phyloP scores from a whole-genome alignment of 2,113 vertebrate genomes.

The Dicentrarchus labrax region DNA sequence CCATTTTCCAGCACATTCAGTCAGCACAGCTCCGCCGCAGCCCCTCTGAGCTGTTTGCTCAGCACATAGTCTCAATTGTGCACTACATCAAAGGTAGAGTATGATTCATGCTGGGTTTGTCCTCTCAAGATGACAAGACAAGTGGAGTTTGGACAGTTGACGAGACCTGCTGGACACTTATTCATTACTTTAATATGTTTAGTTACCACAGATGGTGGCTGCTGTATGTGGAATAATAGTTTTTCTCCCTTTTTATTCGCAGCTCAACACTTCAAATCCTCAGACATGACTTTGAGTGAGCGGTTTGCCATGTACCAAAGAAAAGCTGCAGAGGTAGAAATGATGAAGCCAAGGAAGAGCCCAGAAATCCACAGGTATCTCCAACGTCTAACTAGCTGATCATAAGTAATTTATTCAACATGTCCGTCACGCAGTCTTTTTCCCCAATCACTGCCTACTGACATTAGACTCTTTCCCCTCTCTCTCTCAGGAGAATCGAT shows the following conservation, averaged over 20 bases:
- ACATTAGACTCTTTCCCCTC: constrained; percentile 15
- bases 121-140: not conserved
- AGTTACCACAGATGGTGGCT: no score
- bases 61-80: constrained; percentile 98
- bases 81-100: constrained; percentile 96
- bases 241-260: constrained; percentile 45
- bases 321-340: constrained; percentile 94
- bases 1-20: constrained; percentile 97
- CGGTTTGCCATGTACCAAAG: constrained; percentile 99
- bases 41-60: constrained; percentile 95
- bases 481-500: constrained; percentile 93
- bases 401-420: rapidly evolving
- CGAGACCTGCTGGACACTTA: not conserved
- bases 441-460: not conserved
- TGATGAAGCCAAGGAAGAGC: constrained; percentile 96
- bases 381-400: rapidly evolving
- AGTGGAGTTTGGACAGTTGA: not conserved
- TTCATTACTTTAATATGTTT: not conserved
- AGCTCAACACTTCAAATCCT: constrained; percentile 97
- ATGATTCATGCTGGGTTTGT: not conserved
- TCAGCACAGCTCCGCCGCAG: constrained; percentile 92
- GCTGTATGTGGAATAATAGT: not conserved
- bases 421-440: not conserved
- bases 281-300: constrained; percentile 95
- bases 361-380: constrained; percentile 98